Conservation (phyloP, 2,888 invertebrate species). For the Sialis fuliginosa region DNA sequence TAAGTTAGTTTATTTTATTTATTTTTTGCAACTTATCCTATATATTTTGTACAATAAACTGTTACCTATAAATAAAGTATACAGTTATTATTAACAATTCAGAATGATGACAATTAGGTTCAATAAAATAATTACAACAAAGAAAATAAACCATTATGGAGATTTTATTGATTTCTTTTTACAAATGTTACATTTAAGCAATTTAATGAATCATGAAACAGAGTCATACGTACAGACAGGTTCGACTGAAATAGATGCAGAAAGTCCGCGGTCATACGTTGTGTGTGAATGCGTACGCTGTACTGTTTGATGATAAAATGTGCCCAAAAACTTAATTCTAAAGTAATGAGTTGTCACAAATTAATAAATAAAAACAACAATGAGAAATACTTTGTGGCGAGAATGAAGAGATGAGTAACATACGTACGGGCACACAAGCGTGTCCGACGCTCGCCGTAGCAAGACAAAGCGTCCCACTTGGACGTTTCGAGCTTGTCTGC, state of each 20-base stretch:
- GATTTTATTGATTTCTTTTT: constrained; percentile 37
- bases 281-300: background rate
- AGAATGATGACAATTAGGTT: too few species aligned
- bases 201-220: constrained; percentile 10
- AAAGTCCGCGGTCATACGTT: background rate
- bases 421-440: background rate
- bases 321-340: background rate
- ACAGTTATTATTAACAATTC: too few species aligned
- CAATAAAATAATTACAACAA: too few species aligned
- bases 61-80: too few species aligned
- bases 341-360: background rate
- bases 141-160: constrained; percentile 14
- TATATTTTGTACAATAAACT: too few species aligned
- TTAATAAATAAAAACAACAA: background rate
- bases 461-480: too few species aligned
- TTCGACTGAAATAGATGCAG: background rate
- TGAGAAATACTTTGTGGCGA: background rate
- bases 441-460: too few species aligned
- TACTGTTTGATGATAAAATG: background rate
- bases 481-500: background rate
- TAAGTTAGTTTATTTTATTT: too few species aligned
- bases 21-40: too few species aligned
- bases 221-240: background rate
- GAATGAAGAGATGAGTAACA: background rate
- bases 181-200: constrained; percentile 30